Evolutionary conservation across 2,888 invertebrate genomes (phyloP).

Genomic region (Orthonychiurus folsomi): DNA sequence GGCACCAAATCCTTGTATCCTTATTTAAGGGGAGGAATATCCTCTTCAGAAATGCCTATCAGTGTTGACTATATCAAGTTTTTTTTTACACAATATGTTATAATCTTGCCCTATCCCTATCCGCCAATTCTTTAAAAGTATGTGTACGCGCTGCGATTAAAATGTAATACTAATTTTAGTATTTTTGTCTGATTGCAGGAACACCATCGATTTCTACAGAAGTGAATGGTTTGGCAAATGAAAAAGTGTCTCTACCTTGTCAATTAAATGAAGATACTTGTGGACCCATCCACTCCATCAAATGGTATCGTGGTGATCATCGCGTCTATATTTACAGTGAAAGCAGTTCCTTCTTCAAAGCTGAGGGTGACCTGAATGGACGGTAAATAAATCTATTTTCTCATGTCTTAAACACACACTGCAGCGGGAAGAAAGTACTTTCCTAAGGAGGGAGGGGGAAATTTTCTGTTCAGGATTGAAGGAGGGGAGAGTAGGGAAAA

Average conservation of each 20-base stretch:
- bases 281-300: constrained; percentile 70
- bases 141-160: too few species aligned
- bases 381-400: constrained; percentile 50
- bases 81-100: too few species aligned
- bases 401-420: constrained; percentile 2
- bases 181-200: constrained; percentile 15
- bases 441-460: not conserved
- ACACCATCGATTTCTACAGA: constrained; percentile 46
- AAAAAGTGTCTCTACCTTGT: constrained; percentile 61
- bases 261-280: constrained; percentile 60
- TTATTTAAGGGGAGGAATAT: too few species aligned
- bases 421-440: not conserved
- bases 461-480: not conserved
- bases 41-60: too few species aligned
- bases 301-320: constrained; percentile 67
- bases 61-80: too few species aligned
- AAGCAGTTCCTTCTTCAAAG: constrained; percentile 55
- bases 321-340: constrained; percentile 69
- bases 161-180: constrained; percentile 8
- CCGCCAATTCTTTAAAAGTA: too few species aligned
- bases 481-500: not conserved
- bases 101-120: too few species aligned
- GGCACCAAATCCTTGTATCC: too few species aligned
- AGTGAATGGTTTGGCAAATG: constrained; percentile 60
- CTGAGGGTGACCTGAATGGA: constrained; percentile 61